Evolutionary conservation across 2,113 vertebrate genomes (phyloP), one percentile per base, ranked within the genome.

Genomic region (Dasyurus viverrinus): DNA sequence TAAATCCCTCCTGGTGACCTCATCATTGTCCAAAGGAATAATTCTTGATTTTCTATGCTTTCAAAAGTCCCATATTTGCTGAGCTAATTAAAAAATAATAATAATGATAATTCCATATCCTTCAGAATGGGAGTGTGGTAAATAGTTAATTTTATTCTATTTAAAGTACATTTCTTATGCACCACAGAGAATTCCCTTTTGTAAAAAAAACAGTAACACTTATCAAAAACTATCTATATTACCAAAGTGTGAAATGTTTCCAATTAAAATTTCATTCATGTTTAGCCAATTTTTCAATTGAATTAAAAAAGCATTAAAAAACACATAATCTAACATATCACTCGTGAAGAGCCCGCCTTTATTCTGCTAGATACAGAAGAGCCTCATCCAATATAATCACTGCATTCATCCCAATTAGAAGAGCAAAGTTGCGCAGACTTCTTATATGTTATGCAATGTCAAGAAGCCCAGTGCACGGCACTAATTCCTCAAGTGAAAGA

Each of bases 191-290:
- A 98, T 89, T 90, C 96, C 96, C 95, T 97, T 96, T 93, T 96
- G 97, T 98, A 96, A 98, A 96, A 50, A 50, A 97, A 97, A 96
- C 90, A 96, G 96, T 93, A 97, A 97, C 97, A 98, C 95, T 98
- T 98, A 98, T 99, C 98, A 98, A 98, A 98, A 97, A 95, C 92
- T 97, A 98, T 98, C 98, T 98, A 95, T 94, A 96, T 97, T 98
- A 97, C 97, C 92, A 97, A 98, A 98, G 98, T 98, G 97, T 98
- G 98, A 99, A 98, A 98, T 98, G 98, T 98, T 98, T 98, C 98
- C 98, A 99, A 98, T 99, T 98, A 99, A 98, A 98, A 99, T 98
- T 99, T 99, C 98, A 98, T 98, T 99, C 98, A 98, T 98, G 98
- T 99, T 99, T 99, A 98, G 98, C 98, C 98, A 98, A 97, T 99